Conservation (phyloP, 2,113 vertebrate genomes). For the Pandion haliaetus region DNA sequence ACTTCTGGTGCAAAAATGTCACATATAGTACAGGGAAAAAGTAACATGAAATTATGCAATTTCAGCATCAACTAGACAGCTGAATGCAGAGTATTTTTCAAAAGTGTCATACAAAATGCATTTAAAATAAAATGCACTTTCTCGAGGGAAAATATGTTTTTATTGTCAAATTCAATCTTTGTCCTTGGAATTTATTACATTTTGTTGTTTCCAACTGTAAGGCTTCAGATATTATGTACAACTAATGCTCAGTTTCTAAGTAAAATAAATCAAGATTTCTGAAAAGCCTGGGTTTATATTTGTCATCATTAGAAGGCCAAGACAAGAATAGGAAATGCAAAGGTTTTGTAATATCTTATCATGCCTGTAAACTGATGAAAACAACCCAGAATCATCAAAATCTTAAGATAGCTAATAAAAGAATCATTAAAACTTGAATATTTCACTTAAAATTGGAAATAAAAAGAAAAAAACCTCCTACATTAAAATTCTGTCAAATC, state of each 20-base stretch:
- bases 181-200: background rate
- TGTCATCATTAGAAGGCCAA: background rate
- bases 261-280: background rate
- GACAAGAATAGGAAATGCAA: background rate
- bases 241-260: background rate
- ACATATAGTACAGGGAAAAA: background rate
- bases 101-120: background rate
- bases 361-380: background rate
- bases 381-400: background rate
- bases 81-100: background rate
- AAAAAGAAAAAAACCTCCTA: background rate
- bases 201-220: background rate
- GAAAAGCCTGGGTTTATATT: background rate
- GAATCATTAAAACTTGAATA: background rate
- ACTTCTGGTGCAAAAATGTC: background rate
- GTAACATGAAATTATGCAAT: background rate
- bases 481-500: background rate
- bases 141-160: background rate
- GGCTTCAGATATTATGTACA: background rate
- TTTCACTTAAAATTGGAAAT: background rate
- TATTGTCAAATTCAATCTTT: background rate
- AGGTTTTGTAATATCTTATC: background rate
- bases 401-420: background rate
- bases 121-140: background rate
- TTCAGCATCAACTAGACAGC: constrained; percentile 3